Evolutionary conservation across 2,797 vertebrate species (phyloP).

Genomic region (Percopsis omiscomaycus): DNA sequence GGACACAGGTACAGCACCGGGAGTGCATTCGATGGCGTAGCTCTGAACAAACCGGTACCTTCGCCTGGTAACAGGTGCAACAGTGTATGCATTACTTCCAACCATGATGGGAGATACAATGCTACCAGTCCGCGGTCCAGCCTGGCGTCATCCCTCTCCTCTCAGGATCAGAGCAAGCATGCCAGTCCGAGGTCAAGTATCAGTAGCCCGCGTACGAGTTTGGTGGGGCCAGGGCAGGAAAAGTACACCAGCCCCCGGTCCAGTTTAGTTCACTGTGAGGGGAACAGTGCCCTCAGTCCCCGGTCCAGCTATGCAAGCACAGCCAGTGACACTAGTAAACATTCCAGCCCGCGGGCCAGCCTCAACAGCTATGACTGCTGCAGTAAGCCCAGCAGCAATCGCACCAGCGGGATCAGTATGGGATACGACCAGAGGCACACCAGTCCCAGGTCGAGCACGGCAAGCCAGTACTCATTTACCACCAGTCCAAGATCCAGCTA

Average conservation of each 20-base stretch:
- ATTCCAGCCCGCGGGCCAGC: conserved; percentile 90
- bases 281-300: conserved; percentile 74
- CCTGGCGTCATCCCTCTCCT: conserved; percentile 75
- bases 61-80: conserved; percentile 76
- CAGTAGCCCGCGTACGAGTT: conserved; percentile 80
- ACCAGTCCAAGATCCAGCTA: conserved; percentile 84
- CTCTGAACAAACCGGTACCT: conserved; percentile 73
- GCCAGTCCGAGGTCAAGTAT: conserved; percentile 85
- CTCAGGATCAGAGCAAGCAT: conserved; percentile 83
- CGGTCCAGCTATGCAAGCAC: conserved; percentile 86
- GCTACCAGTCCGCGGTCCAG: conserved; percentile 81
- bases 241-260: conserved; percentile 79
- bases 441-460: conserved; percentile 89
- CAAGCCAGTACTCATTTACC: conserved; percentile 85
- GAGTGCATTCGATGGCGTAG: conserved; percentile 81
- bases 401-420: conserved; percentile 97
- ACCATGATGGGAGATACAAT: conserved; percentile 72
- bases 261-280: conserved; percentile 78
- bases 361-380: conserved; percentile 88
- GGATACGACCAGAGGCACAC: conserved; percentile 93
- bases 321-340: conserved; percentile 85
- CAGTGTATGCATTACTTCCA: conserved; percentile 73
- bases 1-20: conserved; percentile 82
- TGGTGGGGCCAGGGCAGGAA: conserved; percentile 79
- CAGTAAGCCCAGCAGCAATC: conserved; percentile 92